Base-by-base conservation (phyloP, 2,113 vertebrate genomes). In the Campylomormyrus numenius region DNA sequence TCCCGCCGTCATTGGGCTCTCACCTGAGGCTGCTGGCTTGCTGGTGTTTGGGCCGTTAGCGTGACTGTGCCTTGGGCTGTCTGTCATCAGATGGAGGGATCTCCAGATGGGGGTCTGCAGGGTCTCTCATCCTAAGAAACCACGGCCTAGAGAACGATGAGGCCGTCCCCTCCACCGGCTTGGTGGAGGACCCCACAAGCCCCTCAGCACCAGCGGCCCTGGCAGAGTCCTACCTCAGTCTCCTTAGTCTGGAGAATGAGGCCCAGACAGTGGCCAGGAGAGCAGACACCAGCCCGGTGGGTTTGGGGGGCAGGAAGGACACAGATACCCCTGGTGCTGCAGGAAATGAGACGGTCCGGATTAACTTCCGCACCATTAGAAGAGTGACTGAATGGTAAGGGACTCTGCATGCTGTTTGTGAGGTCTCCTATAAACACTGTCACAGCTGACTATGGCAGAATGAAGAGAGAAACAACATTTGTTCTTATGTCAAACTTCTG, bases 71-170 rank as follows among this genome's bases (percentile, higher is more conserved):
- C 42, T 31, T 35, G 2, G 0, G 88, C 93, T 7, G 56, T 0
- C 91, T 89, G 88, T 91, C 24, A 0, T n/a, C 93, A 97, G 97
- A 91, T 91, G 95, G 93, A 35, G 91, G 83, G 9, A 92, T 92
- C 31, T 95, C 95, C 4, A 84, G 94, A 9, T 94, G 96, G 94
- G 95, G 93, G 89, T 89, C 95, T 10, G 90, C 96, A 0, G 93
- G 96, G 52, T 96, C 97, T 5, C 95, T 97, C 88, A 97, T 96
- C 93, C 92, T 97, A 93, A 97, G 96, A 95, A 97, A 97, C 92
- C 96, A 96, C 95, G 96, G 93, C 91, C 92, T 96, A 89, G 94
- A 94, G 1, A 53, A 93, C 90, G 95, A 95, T 80, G 93, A 95
- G 91, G 96, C 96, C 0, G 92, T 95, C 10, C 27, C 62, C 94